A percentile compares a stretch with the other conserved stretches of the same genome.
Evolutionary conservation across 2,113 vertebrate genomes (phyloP).

Genomic region (Pavo muticus): DNA sequence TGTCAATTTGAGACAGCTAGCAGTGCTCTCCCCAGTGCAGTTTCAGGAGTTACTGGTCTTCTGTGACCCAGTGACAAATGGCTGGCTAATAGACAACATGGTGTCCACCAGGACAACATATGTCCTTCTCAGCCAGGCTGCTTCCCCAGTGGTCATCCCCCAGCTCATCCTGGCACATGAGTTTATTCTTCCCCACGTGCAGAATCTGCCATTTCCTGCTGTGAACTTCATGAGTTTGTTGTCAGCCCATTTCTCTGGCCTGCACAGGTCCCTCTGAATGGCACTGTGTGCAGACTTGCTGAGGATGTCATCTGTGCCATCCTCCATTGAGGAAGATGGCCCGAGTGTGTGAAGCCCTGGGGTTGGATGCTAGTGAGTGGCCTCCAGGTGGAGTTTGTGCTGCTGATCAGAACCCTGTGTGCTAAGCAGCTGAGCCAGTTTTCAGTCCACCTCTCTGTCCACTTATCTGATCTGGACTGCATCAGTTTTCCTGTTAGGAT

Average conservation of each 20-base stretch:
- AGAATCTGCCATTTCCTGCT: neutral
- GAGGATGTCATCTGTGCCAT: neutral
- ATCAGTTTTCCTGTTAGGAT: neutral
- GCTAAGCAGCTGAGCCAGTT: neutral
- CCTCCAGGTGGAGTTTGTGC: neutral
- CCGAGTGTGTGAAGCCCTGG: neutral
- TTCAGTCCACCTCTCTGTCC: neutral
- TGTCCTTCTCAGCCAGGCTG: neutral
- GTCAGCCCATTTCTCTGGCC: neutral
- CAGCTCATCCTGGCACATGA: neutral
- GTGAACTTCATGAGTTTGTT: neutral
- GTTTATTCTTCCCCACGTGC: neutral
- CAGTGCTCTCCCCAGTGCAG: neutral
- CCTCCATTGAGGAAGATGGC: accelerated
- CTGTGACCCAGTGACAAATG: neutral
- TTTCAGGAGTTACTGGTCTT: neutral
- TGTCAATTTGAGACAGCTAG: neutral
- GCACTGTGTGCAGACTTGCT: neutral
- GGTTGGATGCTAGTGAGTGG: neutral
- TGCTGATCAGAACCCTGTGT: neutral
- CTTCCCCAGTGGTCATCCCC: neutral
- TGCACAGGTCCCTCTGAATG: neutral
- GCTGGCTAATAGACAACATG: neutral
- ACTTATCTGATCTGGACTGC: neutral
- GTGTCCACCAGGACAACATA: neutral